Evolutionary conservation across 2,888 invertebrate genomes (phyloP).

Genomic region (Leucania comma): DNA sequence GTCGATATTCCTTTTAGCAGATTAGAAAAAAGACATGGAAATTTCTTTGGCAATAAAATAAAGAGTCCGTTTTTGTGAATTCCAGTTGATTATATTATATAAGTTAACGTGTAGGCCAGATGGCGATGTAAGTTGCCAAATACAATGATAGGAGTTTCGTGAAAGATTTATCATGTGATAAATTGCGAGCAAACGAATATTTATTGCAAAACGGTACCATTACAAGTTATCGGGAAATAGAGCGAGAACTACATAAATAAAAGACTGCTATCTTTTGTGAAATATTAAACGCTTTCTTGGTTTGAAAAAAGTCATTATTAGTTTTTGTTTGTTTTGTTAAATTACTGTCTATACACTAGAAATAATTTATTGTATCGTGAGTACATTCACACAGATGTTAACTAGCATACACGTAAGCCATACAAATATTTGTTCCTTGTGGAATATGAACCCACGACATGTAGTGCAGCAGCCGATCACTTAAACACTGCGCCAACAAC

Average conservation of each 20-base stretch:
- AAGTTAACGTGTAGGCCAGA: constrained; percentile 35
- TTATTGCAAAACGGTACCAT: constrained; percentile 34
- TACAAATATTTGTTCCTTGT: too few species aligned
- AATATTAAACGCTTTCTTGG: constrained; percentile 16
- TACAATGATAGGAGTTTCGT: constrained; percentile 38
- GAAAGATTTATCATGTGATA: constrained; percentile 54
- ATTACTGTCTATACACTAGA: too few species aligned
- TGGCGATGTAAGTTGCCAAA: constrained; percentile 45
- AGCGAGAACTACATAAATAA: constrained; percentile 15
- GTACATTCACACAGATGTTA: too few species aligned
- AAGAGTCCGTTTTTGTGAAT: constrained; percentile 39
- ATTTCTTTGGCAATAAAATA: constrained; percentile 48
- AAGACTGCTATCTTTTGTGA: constrained; percentile 13
- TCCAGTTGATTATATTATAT: constrained; percentile 56
- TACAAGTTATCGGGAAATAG: constrained; percentile 28
- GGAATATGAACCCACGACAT: too few species aligned
- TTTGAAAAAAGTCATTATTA: not conserved
- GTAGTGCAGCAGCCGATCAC: too few species aligned
- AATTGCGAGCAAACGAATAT: constrained; percentile 48
- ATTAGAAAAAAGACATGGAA: constrained; percentile 25
- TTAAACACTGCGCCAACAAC: too few species aligned
- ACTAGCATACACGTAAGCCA: too few species aligned
- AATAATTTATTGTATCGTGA: too few species aligned
- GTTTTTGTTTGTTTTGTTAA: not conserved
- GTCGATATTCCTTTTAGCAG: constrained; percentile 1